Evolutionary conservation across 2,797 vertebrate genomes (phyloP).

Genomic region (Neosilurus mollespiculum): DNA sequence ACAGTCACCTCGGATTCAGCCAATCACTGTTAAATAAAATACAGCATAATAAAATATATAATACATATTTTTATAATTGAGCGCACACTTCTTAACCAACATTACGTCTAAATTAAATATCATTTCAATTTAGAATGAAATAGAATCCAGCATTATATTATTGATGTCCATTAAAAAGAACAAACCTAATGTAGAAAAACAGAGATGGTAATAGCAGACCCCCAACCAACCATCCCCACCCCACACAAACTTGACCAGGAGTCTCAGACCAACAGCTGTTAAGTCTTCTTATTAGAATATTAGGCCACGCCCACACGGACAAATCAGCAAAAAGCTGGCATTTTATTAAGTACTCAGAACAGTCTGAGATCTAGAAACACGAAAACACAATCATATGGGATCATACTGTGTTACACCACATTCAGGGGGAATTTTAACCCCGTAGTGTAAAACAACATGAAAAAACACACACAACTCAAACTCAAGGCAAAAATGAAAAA

Average conservation of each 20-base stretch:
- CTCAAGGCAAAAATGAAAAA: background rate
- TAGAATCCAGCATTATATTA: too few species aligned
- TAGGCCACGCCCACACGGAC: background rate
- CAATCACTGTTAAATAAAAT: too few species aligned
- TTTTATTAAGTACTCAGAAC: background rate
- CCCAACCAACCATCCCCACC: too few species aligned
- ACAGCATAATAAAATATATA: too few species aligned
- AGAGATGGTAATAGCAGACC: too few species aligned
- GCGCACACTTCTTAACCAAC: too few species aligned
- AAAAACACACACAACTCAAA: background rate
- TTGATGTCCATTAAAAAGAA: too few species aligned
- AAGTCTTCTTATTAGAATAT: background rate
- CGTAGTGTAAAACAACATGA: background rate
- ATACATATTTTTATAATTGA: too few species aligned
- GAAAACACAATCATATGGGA: background rate
- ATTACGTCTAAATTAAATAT: too few species aligned
- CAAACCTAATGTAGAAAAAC: too few species aligned
- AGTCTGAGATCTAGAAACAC: background rate
- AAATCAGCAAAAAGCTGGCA: background rate
- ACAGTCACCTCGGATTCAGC: too few species aligned
- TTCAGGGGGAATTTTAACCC: background rate
- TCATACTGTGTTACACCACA: background rate
- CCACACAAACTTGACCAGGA: background rate
- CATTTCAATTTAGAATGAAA: too few species aligned
- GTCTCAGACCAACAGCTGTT: background rate